Evolutionary conservation across 35 echinoderm and acorn worm species (phyloP), one percentile per base, ranked within the genome.

Genomic region (Apostichopus californicus): DNA sequence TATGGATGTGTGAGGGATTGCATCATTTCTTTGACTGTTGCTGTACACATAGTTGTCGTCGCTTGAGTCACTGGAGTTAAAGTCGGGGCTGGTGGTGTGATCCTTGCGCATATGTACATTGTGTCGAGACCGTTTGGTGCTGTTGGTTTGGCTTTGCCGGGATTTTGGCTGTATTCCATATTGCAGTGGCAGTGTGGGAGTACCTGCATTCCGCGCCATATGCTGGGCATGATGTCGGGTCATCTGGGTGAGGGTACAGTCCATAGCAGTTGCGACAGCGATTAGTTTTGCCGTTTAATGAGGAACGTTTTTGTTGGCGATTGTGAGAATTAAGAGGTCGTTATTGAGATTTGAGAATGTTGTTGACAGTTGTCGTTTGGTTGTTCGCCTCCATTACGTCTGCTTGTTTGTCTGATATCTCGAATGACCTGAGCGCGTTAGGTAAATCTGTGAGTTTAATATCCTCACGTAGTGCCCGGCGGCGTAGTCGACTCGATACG

Each of bases 401-500:
- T 57, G 60, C 71, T 70, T 57, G 87, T 34, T 77, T 87, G 91
- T 18, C 28, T 21, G 17, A 93, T 89, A 22, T 56, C 87, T 96
- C 95, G 10, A 93, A 57, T 21, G 89, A 54, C 7, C 92, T 52
- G 17, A 57, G 73, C 22, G 13, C 14, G 1, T 86, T 13, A 6
- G 95, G 91, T 53, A 97, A 71, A 4, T 95, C n/a, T 24, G 58
- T 54, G 6, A 97, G 88, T 5, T 78, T 86, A 55, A 94, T 58
- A 5, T 86, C 60, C 2, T 96, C 95, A 9, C 75, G 75, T 2
- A 94, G 20, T 8, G 93, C 93, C 56, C 86, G 80, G 14, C 95
- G 54, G 17, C 91, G 71, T 56, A 94, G 81, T 13, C 90, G 58
- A 79, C 72, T 78, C 64, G 93, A 92, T 24, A 22, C 26, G 65